phyloP scores from a whole-genome alignment of 2,113 vertebrate species.

The Coreoperca whiteheadi region DNA sequence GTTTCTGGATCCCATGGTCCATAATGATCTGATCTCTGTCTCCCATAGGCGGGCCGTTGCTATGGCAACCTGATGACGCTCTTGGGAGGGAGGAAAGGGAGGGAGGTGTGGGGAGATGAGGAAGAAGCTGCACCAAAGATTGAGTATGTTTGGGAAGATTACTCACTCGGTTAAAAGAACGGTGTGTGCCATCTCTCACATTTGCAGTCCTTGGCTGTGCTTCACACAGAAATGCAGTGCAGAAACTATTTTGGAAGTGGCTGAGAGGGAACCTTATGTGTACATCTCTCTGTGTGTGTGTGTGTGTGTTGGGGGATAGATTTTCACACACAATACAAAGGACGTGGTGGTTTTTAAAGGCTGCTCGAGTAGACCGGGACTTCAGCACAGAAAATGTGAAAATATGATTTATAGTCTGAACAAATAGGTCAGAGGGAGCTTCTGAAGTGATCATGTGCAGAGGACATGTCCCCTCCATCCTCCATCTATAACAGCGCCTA shows the following conservation, averaged over 20 bases:
- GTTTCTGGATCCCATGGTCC: constrained; percentile 77
- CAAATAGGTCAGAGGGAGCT: constrained; percentile 25
- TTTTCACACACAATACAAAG: not conserved
- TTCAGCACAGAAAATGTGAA: not conserved
- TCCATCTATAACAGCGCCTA: constrained; percentile 48
- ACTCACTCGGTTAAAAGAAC: constrained; percentile 43
- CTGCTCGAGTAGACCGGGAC: not conserved
- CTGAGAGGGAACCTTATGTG: not conserved
- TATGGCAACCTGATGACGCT: constrained; percentile 82
- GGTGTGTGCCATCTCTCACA: not conserved
- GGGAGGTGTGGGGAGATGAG: constrained; percentile 61
- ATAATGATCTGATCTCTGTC: constrained; percentile 80
- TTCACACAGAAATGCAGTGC: not conserved
- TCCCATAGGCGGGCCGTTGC: constrained; percentile 80
- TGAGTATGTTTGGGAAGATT: constrained; percentile 13
- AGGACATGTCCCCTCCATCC: constrained; percentile 55
- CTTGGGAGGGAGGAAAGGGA: constrained; percentile 58
- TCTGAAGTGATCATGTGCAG: constrained; percentile 30
- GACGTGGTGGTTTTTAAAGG: not conserved
- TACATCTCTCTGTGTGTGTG: not conserved
- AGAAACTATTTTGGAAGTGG: not conserved
- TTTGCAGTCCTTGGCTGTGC: not conserved
- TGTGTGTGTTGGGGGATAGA: not conserved
- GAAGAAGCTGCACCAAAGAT: constrained; percentile 71
- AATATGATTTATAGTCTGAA: constrained; percentile 7